Base-by-base conservation (phyloP, 1,140 invertebrate genomes). In the Cotesia glomerata region DNA sequence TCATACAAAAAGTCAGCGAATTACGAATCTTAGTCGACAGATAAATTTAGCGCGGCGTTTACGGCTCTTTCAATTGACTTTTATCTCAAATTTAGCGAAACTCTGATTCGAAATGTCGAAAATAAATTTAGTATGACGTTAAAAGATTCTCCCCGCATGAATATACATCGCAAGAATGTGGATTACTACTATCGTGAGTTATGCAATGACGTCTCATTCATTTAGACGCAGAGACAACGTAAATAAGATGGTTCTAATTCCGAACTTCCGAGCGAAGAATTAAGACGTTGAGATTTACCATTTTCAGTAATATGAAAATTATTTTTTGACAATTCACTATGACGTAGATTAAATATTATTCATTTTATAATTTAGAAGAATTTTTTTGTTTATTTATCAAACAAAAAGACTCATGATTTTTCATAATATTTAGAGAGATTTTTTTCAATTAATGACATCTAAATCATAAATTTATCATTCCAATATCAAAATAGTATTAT, bases 131-230 rank as follows among this genome's bases (percentile, higher is more conserved):
- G 56, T 16, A 58, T 58, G 52, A 54, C 18, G 18, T 18, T 11
- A 58, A 18, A 14, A 11, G 18, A 58, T 26, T 35, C 45, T 61
- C 58, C 14, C 32, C 63, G 59, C 58, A 34, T 75, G 71, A 75
- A 71, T 78, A 77, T 76, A 67, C 67, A 52, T 56, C 62, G 16
- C 67, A 74, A 59, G 78, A 79, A 81, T 80, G 76, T 74, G 59
- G 13, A 73, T 75, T 77, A 75, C 73, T 74, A 77, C 72, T 75
- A 71, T 73, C 68, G 73, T 77, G 75, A 74, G 63, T 39, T 64
- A 52, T 51, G 26, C 69, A 73, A 72, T 81, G 80, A 81, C 80
- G 80, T 80, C 74, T 72, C 69, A 69, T 80, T 81, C 80, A 81
- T 81, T 81, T 77, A 80, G 74, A 75, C 73, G 71, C 72, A 77